Evolutionary conservation across 1,140 invertebrate genomes (phyloP), one percentile per base, ranked within the genome.

Genomic region (Drosophila mayri): DNA sequence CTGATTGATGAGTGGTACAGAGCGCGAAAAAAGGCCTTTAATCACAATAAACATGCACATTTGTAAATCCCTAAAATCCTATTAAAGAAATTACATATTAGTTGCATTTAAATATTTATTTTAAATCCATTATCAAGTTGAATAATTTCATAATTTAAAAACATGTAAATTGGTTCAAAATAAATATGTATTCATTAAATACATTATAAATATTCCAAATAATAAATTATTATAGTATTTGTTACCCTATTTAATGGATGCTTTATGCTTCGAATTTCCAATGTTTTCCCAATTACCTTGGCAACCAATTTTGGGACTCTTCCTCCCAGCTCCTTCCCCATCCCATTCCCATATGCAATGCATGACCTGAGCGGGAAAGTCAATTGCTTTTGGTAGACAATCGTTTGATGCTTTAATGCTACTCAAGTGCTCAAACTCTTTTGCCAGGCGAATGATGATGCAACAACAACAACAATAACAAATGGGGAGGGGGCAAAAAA

Each of bases 401-500:
- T 76, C 64, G 81, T 67, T 70, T 72, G 66, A 84, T 84, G 72
- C 81, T 84, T 84, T 84, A 84, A 84, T 84, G 81, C 81, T 79
- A 79, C 81, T 84, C 81, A 84, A 84, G 81, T 79, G 81, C 76
- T 79, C 76, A 84, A 84, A 73, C 70, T 73, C 81, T 76, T 79
- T 83, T 83, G 80, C 74, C 57, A 58, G 79, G 73, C 78, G 41
- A 81, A 63, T 63, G 79, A 60, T 79, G 67, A 81, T 74, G 38
- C 80, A 65, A 35, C 28, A 57, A 30, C 68, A 63, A 38, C 63
- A 59, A 38, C 52, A 80, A n/a, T n/a, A n/a, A 20, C 41, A 54
- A 66, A 41, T 66, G n/a, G 50, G 30, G 50, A 47, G 55, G 35
- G 61, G 22, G 22, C 22, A 61, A 43, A 55, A 37, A 64, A 72